Evolutionary conservation across 35 echinoderm and acorn worm genomes (phyloP).

Genomic region (Heliocidaris tuberculata): DNA sequence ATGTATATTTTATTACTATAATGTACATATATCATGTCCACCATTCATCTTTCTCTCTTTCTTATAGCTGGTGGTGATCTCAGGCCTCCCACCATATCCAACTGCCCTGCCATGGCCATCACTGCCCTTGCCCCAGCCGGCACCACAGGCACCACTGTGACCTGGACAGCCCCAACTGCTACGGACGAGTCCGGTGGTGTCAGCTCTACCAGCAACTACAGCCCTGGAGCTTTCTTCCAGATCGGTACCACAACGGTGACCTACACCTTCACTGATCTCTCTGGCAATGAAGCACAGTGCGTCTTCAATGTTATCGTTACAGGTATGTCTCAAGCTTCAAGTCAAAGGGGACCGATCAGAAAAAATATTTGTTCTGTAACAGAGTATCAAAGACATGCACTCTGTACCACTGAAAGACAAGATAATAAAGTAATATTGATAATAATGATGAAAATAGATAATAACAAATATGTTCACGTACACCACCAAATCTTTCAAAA

Average conservation of each 20-base stretch:
- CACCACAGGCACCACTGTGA: background rate
- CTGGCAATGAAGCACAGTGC: conserved; percentile 51
- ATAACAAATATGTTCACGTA: background rate
- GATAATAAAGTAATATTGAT: background rate
- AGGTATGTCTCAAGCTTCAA: conserved; percentile 22
- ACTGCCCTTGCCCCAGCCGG: conserved; percentile 38
- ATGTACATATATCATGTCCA: background rate
- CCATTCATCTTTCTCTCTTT: too few relatives aligned
- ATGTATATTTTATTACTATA: too few relatives aligned
- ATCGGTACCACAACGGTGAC: conserved; percentile 48
- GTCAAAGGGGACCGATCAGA: background rate
- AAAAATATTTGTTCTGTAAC: too few relatives aligned
- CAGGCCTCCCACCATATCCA: conserved; percentile 1
- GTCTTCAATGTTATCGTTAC: conserved; percentile 52
- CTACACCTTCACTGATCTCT: conserved; percentile 48
- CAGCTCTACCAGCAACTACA: background rate
- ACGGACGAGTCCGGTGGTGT: conserved; percentile 49
- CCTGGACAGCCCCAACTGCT: conserved; percentile 44
- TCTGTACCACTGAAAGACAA: background rate
- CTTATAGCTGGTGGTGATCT: conserved; percentile 22
- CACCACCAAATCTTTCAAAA: too few relatives aligned
- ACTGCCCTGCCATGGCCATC: conserved; percentile 35
- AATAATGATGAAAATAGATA: background rate
- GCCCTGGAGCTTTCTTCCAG: conserved; percentile 25
- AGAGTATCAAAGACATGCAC: background rate